These are phyloP conservation scores for Neodiprion pinetum DNA, from an alignment of 1,140 invertebrate species.

Conservation along the genomic window DNA sequence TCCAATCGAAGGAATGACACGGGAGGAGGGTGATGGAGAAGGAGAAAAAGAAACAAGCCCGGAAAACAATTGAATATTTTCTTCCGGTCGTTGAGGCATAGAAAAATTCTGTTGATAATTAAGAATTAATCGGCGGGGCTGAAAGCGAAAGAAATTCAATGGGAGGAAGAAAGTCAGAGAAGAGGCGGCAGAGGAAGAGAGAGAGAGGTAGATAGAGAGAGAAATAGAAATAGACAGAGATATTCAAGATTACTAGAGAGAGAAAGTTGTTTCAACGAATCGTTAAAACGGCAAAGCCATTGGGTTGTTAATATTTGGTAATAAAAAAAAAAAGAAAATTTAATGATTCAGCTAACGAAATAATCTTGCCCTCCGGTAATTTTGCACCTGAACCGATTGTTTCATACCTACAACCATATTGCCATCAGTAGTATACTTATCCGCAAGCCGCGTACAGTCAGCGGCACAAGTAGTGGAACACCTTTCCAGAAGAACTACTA, in stretches of 20 bases:
- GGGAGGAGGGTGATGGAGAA: slow-evolving; percentile 66
- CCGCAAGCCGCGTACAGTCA: background rate
- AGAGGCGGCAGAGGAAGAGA: background rate
- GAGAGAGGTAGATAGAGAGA: background rate
- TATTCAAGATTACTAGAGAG: background rate
- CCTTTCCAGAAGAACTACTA: background rate
- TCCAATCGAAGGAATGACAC: slow-evolving; percentile 66
- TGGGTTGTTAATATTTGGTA: background rate
- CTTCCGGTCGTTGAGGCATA: background rate
- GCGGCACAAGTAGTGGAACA: background rate
- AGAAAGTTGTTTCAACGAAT: background rate
- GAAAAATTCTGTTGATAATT: background rate
- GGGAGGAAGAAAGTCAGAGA: background rate
- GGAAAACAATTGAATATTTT: slow-evolving; percentile 52
- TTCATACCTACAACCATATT: too few species aligned
- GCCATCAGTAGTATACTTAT: too few species aligned
- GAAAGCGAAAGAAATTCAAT: background rate
- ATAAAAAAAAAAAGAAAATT: background rate
- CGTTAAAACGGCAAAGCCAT: too few species aligned
- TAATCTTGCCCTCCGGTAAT: too few species aligned
- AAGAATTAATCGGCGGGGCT: background rate
- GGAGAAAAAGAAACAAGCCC: slow-evolving; percentile 58
- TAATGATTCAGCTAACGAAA: too few species aligned
- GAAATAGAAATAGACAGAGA: background rate
- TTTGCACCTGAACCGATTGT: too few species aligned